Percentiles rank a stretch among this genome's conserved stretches.
These are phyloP conservation scores for Osmerus mordax DNA, from an alignment of 2,113 vertebrate genomes.

Conservation along the genomic window DNA sequence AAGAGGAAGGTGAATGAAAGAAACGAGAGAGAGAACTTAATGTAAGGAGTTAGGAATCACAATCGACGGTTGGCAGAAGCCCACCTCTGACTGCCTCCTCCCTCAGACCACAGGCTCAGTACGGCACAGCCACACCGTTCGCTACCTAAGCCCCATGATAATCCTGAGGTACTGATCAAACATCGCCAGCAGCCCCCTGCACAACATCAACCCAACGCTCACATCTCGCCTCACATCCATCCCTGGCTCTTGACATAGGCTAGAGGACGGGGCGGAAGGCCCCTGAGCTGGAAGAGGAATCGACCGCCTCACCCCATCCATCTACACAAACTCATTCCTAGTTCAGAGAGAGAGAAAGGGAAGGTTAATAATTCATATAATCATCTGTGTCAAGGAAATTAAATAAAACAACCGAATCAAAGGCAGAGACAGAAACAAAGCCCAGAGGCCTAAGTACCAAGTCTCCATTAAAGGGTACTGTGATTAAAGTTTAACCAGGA, in stretches of 20 bases:
- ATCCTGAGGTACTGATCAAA: constrained; percentile 48
- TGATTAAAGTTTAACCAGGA: constrained; percentile 61
- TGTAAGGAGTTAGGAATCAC: background rate
- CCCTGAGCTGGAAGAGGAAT: constrained; percentile 1
- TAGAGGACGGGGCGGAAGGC: constrained; percentile 19
- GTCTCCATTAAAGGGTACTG: constrained; percentile 3
- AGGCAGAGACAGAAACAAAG: constrained; percentile 40
- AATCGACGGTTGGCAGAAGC: background rate
- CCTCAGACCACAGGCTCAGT: background rate
- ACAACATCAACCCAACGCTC: constrained; percentile 1
- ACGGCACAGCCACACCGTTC: background rate
- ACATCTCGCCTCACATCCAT: background rate
- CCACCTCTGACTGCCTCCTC: background rate
- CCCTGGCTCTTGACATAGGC: background rate
- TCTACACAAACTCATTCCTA: background rate
- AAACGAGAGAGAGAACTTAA: background rate
- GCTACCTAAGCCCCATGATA: constrained; percentile 12
- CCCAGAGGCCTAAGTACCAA: constrained; percentile 11
- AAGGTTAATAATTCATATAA: constrained; percentile 38
- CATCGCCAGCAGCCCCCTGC: constrained; percentile 22
- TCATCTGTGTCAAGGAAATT: constrained; percentile 38
- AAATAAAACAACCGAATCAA: constrained; percentile 52
- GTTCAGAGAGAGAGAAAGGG: constrained; percentile 9
- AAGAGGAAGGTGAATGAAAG: background rate
- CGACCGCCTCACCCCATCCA: background rate